Percentiles rank a stretch among this genome's conserved stretches.
Conservation (phyloP, 1,140 invertebrate genomes). For the Pinna nobilis region DNA sequence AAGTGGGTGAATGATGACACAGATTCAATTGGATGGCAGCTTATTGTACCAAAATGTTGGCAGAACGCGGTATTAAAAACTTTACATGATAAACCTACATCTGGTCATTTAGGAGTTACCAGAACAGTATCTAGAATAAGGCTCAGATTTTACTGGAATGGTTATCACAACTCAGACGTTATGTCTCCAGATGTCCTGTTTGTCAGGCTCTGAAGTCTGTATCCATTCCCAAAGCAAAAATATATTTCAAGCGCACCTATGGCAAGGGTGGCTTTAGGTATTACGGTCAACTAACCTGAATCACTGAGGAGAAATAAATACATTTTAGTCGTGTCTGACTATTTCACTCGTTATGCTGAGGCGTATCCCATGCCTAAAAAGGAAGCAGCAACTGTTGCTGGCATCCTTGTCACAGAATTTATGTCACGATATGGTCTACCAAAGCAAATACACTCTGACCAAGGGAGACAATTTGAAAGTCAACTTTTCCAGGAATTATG, state of each 20-base stretch:
- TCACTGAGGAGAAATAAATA: slow-evolving; percentile 5
- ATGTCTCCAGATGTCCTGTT: background rate
- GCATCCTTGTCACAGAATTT: slow-evolving; percentile 13
- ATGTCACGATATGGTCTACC: slow-evolving; percentile 18
- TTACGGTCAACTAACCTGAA: slow-evolving; percentile 1
- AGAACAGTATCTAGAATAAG: slow-evolving; percentile 29
- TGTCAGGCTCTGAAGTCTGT: background rate
- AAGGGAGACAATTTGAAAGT: slow-evolving; percentile 24
- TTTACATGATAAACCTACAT: slow-evolving; percentile 7
- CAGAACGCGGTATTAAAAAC: background rate
- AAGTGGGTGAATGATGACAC: slow-evolving; percentile 8
- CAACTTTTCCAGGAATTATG: slow-evolving; percentile 5
- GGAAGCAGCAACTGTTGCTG: background rate
- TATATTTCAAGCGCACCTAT: background rate
- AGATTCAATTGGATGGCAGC: background rate
- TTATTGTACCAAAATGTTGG: slow-evolving; percentile 19
- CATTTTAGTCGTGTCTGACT: background rate
- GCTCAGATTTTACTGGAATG: slow-evolving; percentile 21
- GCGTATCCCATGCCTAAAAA: background rate
- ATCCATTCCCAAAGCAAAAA: slow-evolving; percentile 2
- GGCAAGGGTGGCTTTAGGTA: slow-evolving; percentile 26
- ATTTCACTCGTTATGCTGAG: slow-evolving; percentile 48
- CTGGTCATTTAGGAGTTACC: slow-evolving; percentile 18
- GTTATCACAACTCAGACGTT: background rate
- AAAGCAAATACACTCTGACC: slow-evolving; percentile 24